Base-by-base conservation (phyloP, 23 tunicate species). In the Styela clava region DNA sequence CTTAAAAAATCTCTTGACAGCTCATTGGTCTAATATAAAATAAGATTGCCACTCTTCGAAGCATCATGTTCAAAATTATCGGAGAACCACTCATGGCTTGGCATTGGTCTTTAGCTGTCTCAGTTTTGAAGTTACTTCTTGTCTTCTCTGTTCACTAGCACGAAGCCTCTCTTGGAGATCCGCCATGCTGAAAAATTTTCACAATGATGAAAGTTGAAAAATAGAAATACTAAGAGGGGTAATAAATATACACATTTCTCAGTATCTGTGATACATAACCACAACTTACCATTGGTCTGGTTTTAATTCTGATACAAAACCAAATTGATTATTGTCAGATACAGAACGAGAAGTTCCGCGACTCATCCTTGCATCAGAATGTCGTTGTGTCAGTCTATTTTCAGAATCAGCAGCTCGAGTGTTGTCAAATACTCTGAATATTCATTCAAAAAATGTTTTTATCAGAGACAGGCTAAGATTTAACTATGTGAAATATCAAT, bases 161-260 rank as follows among this genome's bases (percentile, higher is more conserved):
- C 91, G 74, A 24, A 86, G 34, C 76, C 81, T 81, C 52, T 81
- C 82, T 64, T 86, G 85, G 3, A 86, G 77, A 64, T 86, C 82
- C 0, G 91, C 91, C 91, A 86, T 86, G 82, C 91, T 86, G 82
- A 29, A 79, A 85, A 44, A 5, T 44, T n/a, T n/a, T n/a, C n/a
- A n/a, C n/a, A n/a, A n/a, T n/a, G n/a, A n/a, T 68, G 26, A 68
- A 19, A 18, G 20, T 18, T 21, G 20, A 61, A 61, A 61, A 18
- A 61, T 21, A 18, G 21, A 19, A 61, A 21, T 19, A 21, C 64
- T 18, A 18, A 61, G 20, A 18, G 21, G 20, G 21, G n/a, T n/a
- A n/a, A n/a, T n/a, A n/a, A n/a, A n/a, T n/a, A n/a, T n/a, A n/a
- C n/a, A n/a, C n/a, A n/a, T n/a, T n/a, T n/a, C n/a, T n/a, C n/a